phyloP scores from a whole-genome alignment of 37 sponge, comb jelly and placozoan species.

The Spongilla lacustris region DNA sequence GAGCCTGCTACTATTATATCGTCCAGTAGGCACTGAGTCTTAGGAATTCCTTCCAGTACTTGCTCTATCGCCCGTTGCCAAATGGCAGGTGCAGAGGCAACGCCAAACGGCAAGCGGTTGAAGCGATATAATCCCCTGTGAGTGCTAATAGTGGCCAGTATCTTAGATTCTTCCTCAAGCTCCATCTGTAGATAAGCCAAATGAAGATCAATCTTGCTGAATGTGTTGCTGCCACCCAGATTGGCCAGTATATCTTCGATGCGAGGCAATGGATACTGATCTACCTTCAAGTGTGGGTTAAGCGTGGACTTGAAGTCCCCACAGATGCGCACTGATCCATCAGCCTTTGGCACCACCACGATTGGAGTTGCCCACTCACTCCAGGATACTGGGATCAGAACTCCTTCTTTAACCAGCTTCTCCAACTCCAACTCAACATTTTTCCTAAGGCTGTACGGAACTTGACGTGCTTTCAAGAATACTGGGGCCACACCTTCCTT shows the following conservation, averaged over 20 bases:
- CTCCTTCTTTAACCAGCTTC: too few species aligned
- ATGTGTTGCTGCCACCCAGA: slow-evolving; percentile 14
- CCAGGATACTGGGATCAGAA: too few species aligned
- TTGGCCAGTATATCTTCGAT: slow-evolving; percentile 29
- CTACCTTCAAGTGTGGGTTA: slow-evolving; percentile 34
- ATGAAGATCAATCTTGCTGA: slow-evolving; percentile 37
- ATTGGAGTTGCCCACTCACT: slow-evolving; percentile 15
- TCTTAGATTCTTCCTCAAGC: not conserved
- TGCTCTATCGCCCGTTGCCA: slow-evolving; percentile 28
- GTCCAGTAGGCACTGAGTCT: not conserved
- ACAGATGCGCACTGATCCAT: slow-evolving; percentile 26
- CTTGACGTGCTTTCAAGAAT: too few species aligned
- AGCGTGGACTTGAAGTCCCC: slow-evolving; percentile 51
- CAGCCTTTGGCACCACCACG: slow-evolving; percentile 42
- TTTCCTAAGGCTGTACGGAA: too few species aligned
- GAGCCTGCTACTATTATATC: slow-evolving; percentile 41
- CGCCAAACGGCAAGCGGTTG: slow-evolving; percentile 3
- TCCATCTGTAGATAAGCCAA: slow-evolving; percentile 11
- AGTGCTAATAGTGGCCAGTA: slow-evolving; percentile 1
- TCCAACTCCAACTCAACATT: too few species aligned
- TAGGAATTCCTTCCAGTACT: slow-evolving; percentile 5
- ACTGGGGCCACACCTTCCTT: too few species aligned
- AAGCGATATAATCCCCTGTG: slow-evolving; percentile 15
- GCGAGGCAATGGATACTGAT: slow-evolving; percentile 39
- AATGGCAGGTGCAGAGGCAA: slow-evolving; percentile 16